These are phyloP conservation scores for Cydia splendana DNA, from an alignment of 1,140 invertebrate species.

Conservation along the genomic window DNA sequence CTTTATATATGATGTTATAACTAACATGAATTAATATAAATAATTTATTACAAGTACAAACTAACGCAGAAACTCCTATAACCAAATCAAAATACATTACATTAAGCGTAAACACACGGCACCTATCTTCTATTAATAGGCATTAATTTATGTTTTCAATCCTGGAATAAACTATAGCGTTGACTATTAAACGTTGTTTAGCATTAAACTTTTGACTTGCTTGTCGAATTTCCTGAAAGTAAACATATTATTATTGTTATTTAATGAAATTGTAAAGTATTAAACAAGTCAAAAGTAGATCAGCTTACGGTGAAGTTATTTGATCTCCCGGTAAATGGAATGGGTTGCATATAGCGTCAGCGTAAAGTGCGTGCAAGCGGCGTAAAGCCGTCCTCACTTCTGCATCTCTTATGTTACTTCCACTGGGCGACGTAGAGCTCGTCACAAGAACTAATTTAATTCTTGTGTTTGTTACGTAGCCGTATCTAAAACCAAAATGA, in stretches of 20 bases:
- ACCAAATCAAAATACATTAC: conserved; percentile 12
- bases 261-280: conserved; percentile 33
- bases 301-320: conserved; percentile 88
- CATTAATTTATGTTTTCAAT: too few species aligned
- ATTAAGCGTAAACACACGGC: conserved; percentile 18
- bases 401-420: conserved; percentile 93
- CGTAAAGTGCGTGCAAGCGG: conserved; percentile 94
- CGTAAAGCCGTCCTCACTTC: conserved; percentile 96
- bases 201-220: conserved; percentile 82
- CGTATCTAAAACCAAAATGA: conserved; percentile 86
- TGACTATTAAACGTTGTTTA: conserved; percentile 68
- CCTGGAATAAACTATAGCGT: not conserved
- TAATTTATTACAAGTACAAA: not conserved
- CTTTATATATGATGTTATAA: not conserved
- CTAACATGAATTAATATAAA: too few species aligned
- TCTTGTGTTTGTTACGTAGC: conserved; percentile 98
- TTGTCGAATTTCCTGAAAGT: conserved; percentile 83
- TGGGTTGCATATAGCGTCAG: conserved; percentile 96
- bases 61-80: not conserved
- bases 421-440: conserved; percentile 95
- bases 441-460: conserved; percentile 97
- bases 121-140: too few species aligned
- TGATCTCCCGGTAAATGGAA: conserved; percentile 95
- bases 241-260: conserved; percentile 43
- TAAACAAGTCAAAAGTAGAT: not conserved